Percentiles rank a stretch among this genome's conserved stretches.
Conservation (phyloP, 2,797 vertebrate genomes). For the Crocidura indochinensis region DNA sequence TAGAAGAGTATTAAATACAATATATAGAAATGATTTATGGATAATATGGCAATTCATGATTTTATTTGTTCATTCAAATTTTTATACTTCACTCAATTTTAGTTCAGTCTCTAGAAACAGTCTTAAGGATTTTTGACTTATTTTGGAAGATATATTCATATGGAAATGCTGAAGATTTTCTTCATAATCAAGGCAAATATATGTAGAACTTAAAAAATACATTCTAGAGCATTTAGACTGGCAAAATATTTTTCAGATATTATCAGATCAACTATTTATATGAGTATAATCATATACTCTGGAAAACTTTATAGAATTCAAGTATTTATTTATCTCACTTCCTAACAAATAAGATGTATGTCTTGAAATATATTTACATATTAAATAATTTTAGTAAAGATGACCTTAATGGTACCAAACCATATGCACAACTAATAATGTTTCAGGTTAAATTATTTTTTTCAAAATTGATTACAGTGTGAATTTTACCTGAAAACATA, state of each 20-base stretch:
- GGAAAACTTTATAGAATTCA: conserved; percentile 30
- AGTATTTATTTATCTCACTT: not conserved
- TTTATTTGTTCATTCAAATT: not conserved
- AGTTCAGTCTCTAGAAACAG: not conserved
- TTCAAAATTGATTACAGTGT: no score
- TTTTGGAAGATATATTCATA: not conserved
- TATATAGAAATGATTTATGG: not conserved
- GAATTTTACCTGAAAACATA: no score
- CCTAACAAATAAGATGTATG: not conserved
- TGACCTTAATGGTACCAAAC: no score
- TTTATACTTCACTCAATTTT: not conserved
- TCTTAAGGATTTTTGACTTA: not conserved
- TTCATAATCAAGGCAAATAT: conserved; percentile 23
- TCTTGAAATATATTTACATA: not conserved
- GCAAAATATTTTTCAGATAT: conserved; percentile 2
- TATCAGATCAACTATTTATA: not conserved
- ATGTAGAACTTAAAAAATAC: conserved; percentile 35
- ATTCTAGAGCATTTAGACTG: not conserved
- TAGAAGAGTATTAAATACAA: conserved; percentile 18
- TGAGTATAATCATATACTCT: not conserved
- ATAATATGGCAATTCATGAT: not conserved
- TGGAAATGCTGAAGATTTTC: not conserved
- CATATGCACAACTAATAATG: no score
- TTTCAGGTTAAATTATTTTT: no score
- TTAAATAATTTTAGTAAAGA: no score